phyloP scores from a whole-genome alignment of 2,888 invertebrate species.

The Gortyna flavago region DNA sequence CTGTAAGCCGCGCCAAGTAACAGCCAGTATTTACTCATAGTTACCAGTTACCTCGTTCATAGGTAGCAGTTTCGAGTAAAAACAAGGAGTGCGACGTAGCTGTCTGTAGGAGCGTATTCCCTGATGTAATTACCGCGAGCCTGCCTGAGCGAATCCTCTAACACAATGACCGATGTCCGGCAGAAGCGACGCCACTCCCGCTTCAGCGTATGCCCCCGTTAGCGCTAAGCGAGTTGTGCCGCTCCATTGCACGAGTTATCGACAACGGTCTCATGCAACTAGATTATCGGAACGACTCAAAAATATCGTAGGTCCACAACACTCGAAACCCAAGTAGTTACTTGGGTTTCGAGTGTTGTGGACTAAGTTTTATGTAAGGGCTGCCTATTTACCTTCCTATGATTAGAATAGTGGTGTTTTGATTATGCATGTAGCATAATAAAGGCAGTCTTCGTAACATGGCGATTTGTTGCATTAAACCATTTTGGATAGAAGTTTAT shows the following conservation, averaged over 20 bases:
- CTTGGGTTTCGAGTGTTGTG: conserved; percentile 25
- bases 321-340: too few species aligned
- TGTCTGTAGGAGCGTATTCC: conserved; percentile 80
- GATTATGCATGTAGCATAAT: too few species aligned
- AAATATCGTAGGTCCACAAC: conserved; percentile 70
- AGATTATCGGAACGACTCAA: conserved; percentile 76
- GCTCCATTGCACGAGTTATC: conserved; percentile 74
- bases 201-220: conserved; percentile 59
- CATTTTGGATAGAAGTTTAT: not conserved
- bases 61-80: conserved; percentile 74
- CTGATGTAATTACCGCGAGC: conserved; percentile 87
- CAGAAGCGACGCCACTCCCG: conserved; percentile 71
- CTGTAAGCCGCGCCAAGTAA: conserved; percentile 53
- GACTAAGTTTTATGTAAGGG: conserved; percentile 10
- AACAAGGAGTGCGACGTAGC: conserved; percentile 74
- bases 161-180: conserved; percentile 86
- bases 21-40: conserved; percentile 55
- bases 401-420: not conserved
- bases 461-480: not conserved
- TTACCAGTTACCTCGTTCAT: conserved; percentile 60
- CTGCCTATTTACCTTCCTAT: not conserved
- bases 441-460: not conserved
- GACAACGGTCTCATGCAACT: conserved; percentile 77
- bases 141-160: conserved; percentile 81
- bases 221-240: conserved; percentile 73